These are phyloP conservation scores for Caenorhabditis doughertyi DNA, from an alignment of 2,888 invertebrate genomes.

Conservation along the genomic window DNA sequence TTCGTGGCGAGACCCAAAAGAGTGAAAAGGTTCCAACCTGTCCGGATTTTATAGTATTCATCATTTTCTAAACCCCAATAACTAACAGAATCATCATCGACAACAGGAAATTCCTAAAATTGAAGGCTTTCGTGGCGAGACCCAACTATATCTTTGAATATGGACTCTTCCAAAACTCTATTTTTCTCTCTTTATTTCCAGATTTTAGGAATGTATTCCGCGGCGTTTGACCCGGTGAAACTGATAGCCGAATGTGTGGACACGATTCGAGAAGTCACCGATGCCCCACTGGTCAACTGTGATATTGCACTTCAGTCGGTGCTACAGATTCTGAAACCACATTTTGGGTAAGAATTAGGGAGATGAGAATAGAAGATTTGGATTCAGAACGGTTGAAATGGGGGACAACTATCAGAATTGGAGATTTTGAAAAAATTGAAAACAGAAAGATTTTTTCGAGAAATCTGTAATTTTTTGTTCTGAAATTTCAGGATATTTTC, in stretches of 20 bases:
- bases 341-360: conserved; percentile 53
- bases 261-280: conserved; percentile 58
- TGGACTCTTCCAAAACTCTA: too few species aligned
- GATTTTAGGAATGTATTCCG: conserved; percentile 63
- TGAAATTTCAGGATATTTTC: background rate
- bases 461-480: background rate
- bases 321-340: conserved; percentile 47
- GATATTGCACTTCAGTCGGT: conserved; percentile 58
- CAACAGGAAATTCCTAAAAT: too few species aligned
- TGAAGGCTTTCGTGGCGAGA: conserved; percentile 3
- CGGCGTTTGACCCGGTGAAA: conserved; percentile 48
- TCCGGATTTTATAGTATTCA: too few species aligned
- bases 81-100: too few species aligned
- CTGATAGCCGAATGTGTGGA: conserved; percentile 68
- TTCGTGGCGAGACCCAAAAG: too few species aligned
- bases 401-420: background rate
- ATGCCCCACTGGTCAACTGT: conserved; percentile 64
- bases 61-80: too few species aligned
- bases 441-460: background rate
- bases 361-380: background rate
- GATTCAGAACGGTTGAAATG: background rate
- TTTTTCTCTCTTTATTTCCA: too few species aligned
- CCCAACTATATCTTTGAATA: background rate
- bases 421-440: background rate
- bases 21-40: too few species aligned